A percentile compares a stretch with the other conserved stretches of the same genome.
Conservation (phyloP, 2,113 vertebrate species). For the Gymnocephalus cernua region DNA sequence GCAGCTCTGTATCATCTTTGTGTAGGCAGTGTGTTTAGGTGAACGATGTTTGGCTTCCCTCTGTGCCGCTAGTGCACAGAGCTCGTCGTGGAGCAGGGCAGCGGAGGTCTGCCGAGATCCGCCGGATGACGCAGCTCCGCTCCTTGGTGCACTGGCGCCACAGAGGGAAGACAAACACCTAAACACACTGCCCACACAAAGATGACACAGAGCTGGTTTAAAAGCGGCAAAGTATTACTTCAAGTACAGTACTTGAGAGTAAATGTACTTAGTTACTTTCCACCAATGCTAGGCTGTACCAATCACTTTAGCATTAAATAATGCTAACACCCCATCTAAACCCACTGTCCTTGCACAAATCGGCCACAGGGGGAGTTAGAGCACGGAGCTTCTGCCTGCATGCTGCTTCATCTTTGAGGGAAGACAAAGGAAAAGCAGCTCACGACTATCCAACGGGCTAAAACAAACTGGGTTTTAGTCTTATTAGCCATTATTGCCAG, state of each 20-base stretch:
- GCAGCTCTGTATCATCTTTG: too few species aligned
- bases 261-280: neutral
- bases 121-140: too few species aligned
- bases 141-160: too few species aligned
- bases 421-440: conserved; percentile 10
- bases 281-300: neutral
- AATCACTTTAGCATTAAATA: neutral
- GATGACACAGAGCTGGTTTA: too few species aligned
- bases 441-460: conserved; percentile 3
- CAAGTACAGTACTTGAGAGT: neutral
- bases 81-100: too few species aligned
- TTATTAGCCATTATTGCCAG: conserved; percentile 54
- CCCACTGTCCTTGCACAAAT: neutral
- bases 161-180: too few species aligned
- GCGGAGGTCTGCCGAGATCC: too few species aligned
- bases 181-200: too few species aligned
- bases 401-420: neutral
- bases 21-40: too few species aligned
- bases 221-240: too few species aligned
- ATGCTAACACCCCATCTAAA: neutral
- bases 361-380: conserved; percentile 16
- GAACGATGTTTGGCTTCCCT: too few species aligned
- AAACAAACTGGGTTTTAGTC: conserved; percentile 37
- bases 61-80: too few species aligned
- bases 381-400: neutral